A percentile compares a stretch with the other conserved stretches of the same genome.
phyloP scores from a whole-genome alignment of 2,797 vertebrate species.

The Remorina albescens region DNA sequence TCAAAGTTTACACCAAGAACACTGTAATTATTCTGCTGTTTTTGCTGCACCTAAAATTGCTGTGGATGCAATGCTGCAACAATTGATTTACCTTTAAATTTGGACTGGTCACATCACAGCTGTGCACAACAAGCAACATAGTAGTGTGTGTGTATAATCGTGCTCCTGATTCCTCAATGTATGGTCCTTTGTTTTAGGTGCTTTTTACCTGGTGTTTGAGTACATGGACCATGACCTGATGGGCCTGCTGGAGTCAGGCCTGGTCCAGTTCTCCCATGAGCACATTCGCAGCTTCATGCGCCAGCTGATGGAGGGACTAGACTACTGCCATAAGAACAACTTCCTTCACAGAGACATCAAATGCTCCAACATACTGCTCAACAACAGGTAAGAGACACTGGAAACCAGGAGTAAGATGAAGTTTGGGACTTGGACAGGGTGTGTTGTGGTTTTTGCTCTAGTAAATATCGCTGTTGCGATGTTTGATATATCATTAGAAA shows the following conservation, averaged over 20 bases:
- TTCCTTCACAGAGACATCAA: conserved; percentile 99
- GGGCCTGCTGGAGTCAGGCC: conserved; percentile 97
- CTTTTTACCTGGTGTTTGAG: conserved; percentile 99
- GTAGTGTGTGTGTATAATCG: background rate
- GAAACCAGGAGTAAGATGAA: background rate
- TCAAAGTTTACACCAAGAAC: background rate
- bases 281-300: conserved; percentile 99
- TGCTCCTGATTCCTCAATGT: conserved; percentile 2
- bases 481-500: background rate
- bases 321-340: conserved; percentile 99
- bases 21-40: background rate
- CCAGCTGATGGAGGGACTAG: conserved; percentile 98
- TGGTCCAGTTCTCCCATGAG: conserved; percentile 98
- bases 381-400: conserved; percentile 90
- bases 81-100: background rate
- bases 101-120: background rate
- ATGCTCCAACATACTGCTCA: conserved; percentile 98
- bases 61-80: background rate
- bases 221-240: conserved; percentile 99
- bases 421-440: background rate
- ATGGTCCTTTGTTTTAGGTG: conserved; percentile 82
- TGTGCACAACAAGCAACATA: background rate
- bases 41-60: background rate
- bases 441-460: background rate
- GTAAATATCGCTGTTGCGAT: background rate